phyloP scores from a whole-genome alignment of 2,888 invertebrate genomes.

The Acrobasis consociella region DNA sequence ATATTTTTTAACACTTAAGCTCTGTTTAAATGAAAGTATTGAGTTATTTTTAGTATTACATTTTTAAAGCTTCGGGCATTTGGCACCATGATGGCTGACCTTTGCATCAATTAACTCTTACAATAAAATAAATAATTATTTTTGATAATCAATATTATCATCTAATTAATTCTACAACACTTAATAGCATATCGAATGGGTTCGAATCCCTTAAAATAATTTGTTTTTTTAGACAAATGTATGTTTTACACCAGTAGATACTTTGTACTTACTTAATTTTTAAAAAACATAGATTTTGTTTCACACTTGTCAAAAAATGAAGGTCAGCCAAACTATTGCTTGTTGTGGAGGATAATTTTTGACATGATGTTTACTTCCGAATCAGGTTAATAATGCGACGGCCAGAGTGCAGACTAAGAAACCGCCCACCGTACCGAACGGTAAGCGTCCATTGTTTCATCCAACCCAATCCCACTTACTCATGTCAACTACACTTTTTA shows the following conservation, averaged over 20 bases:
- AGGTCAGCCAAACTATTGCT: constrained; percentile 51
- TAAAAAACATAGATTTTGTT: constrained; percentile 21
- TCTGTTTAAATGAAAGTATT: neutral
- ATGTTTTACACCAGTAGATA: neutral
- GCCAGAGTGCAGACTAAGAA: constrained; percentile 99
- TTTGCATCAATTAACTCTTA: constrained; percentile 25
- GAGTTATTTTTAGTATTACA: constrained; percentile 6
- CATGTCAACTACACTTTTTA: constrained; percentile 3
- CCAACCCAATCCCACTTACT: neutral
- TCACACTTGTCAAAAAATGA: constrained; percentile 28
- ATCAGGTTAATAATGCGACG: constrained; percentile 99
- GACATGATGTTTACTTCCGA: constrained; percentile 62
- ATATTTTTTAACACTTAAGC: neutral
- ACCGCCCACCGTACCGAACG: constrained; percentile 94
- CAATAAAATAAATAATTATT: neutral
- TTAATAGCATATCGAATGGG: constrained; percentile 31
- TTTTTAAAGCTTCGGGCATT: constrained; percentile 33
- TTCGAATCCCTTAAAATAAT: constrained; percentile 45
- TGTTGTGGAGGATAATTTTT: constrained; percentile 46
- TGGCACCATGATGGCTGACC: constrained; percentile 43
- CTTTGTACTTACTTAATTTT: constrained; percentile 1
- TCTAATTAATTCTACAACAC: neutral
- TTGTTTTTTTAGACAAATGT: neutral
- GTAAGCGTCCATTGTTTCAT: constrained; percentile 80
- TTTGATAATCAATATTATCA: neutral